phyloP scores from a whole-genome alignment of 1,140 invertebrate genomes.

The Drosophila nannoptera region DNA sequence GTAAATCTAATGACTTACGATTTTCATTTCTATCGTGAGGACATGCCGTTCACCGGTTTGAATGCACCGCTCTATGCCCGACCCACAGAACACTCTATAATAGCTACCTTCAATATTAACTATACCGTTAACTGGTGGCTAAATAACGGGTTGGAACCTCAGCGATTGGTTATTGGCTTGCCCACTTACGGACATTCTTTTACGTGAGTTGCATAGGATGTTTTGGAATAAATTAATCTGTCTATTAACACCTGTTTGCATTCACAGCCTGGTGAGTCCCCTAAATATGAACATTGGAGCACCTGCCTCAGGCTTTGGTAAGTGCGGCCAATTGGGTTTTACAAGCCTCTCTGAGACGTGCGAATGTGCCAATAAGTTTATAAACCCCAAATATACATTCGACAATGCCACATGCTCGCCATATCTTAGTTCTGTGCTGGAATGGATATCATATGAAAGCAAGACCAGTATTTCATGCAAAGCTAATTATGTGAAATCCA shows the following conservation, averaged over 20 bases:
- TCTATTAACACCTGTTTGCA: background rate
- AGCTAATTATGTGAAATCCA: constrained; percentile 83
- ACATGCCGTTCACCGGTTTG: constrained; percentile 87
- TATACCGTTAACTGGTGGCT: constrained; percentile 91
- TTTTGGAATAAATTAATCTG: constrained; percentile 5
- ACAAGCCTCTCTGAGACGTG: constrained; percentile 86
- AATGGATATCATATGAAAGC: constrained; percentile 96
- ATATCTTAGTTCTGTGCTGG: constrained; percentile 85
- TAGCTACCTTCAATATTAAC: constrained; percentile 89
- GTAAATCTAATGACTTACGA: constrained; percentile 95
- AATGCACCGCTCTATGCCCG: constrained; percentile 88
- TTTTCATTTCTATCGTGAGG: constrained; percentile 88
- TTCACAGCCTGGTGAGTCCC: constrained; percentile 83
- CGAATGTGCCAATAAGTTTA: constrained; percentile 81
- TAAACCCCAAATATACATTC: constrained; percentile 80
- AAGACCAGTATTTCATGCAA: constrained; percentile 86
- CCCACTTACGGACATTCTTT: constrained; percentile 94
- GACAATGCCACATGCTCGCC: constrained; percentile 87
- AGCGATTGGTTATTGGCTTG: constrained; percentile 92
- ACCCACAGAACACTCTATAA: constrained; percentile 83
- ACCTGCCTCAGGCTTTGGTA: constrained; percentile 85
- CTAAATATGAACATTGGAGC: constrained; percentile 84
- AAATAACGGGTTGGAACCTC: constrained; percentile 86
- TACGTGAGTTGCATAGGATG: constrained; percentile 80
- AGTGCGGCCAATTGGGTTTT: constrained; percentile 85